These are phyloP conservation scores for Ailuropoda melanoleuca DNA, from an alignment of 2,113 vertebrate genomes.

Conservation along the genomic window DNA sequence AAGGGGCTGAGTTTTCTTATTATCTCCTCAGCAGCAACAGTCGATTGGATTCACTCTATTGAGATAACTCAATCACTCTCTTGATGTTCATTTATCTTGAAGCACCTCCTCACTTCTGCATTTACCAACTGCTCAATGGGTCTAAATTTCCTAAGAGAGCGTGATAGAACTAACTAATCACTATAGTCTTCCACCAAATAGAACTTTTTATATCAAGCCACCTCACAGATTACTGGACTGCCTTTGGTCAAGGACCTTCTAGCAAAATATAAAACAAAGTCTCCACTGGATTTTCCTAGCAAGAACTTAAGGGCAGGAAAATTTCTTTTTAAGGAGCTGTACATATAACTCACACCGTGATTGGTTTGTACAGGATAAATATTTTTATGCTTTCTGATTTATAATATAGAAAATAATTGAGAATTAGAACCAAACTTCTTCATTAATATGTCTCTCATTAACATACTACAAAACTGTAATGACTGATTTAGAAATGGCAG, in stretches of 20 bases:
- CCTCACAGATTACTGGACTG: not conserved
- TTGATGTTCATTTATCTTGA: not conserved
- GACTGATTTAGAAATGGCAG: not conserved
- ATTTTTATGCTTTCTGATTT: not conserved
- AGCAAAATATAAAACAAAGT: not conserved
- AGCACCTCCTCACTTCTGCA: not conserved
- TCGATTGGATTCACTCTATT: not conserved
- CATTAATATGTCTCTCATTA: not conserved
- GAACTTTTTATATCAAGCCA: not conserved
- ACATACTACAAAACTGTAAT: not conserved
- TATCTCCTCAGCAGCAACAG: not conserved
- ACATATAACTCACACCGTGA: not conserved
- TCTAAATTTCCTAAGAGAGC: not conserved
- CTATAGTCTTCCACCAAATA: not conserved
- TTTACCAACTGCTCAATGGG: not conserved
- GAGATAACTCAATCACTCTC: fast-evolving
- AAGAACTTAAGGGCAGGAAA: not conserved
- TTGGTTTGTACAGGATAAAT: not conserved
- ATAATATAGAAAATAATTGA: not conserved
- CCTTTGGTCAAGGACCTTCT: not conserved
- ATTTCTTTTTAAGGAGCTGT: not conserved
- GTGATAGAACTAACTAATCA: not conserved
- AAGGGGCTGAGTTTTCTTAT: not conserved
- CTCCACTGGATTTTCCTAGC: not conserved
- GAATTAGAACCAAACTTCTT: not conserved